A percentile compares a stretch with the other conserved stretches of the same genome.
Conservation (phyloP, 2,113 vertebrate genomes). For the Sander vitreus region DNA sequence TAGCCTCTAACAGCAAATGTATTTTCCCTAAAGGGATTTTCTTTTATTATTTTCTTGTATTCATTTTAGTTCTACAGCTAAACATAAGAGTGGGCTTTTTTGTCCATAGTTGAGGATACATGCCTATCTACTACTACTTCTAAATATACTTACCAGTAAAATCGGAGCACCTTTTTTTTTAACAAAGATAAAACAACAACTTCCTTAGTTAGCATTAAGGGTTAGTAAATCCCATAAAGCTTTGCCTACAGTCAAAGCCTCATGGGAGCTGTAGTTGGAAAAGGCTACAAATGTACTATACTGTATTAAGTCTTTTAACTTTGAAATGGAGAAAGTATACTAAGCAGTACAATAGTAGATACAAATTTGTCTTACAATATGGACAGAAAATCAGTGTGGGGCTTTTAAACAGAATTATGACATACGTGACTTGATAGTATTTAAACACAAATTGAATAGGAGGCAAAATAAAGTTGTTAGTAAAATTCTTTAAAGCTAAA, state of each 20-base stretch:
- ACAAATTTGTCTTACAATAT: neutral
- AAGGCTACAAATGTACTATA: neutral
- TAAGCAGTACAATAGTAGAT: neutral
- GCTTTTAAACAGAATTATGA: neutral
- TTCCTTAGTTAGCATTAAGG: neutral
- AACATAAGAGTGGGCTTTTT: neutral
- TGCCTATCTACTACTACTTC: neutral
- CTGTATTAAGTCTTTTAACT: too few relatives aligned
- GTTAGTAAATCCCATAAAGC: neutral
- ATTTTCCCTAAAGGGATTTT: neutral
- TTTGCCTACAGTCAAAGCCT: neutral
- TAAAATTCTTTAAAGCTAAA: too few relatives aligned
- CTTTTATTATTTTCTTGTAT: neutral
- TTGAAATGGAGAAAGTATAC: neutral
- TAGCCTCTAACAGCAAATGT: neutral
- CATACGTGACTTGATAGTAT: too few relatives aligned
- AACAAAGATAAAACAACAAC: neutral
- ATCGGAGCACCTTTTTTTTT: neutral
- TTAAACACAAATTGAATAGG: too few relatives aligned
- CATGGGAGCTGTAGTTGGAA: neutral
- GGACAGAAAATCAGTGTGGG: neutral
- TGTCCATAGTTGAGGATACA: neutral
- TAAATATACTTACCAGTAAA: neutral
- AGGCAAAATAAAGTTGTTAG: too few relatives aligned
- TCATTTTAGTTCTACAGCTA: neutral